Evolutionary conservation across 2,888 invertebrate genomes (phyloP), one percentile per base, ranked within the genome.

Genomic region (Griposia aprilina): DNA sequence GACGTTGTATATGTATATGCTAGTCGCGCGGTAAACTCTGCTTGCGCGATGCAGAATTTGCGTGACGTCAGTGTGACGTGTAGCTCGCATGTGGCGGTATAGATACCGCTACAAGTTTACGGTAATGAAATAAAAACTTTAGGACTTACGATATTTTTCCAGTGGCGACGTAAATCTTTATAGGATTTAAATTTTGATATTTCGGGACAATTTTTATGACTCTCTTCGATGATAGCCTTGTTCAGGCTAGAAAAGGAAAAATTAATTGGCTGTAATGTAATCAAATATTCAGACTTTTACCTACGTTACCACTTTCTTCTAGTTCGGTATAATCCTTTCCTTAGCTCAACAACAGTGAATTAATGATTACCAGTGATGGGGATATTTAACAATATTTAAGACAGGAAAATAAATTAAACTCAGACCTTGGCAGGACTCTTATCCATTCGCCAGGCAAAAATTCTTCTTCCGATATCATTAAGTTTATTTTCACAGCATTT

Each of bases 71-170:
- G n/a, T n/a, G n/a, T n/a, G n/a, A n/a, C n/a, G n/a, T n/a, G n/a
- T n/a, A n/a, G n/a, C n/a, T n/a, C n/a, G n/a, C n/a, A n/a, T n/a
- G n/a, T n/a, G n/a, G n/a, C n/a, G n/a, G n/a, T n/a, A n/a, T n/a
- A n/a, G n/a, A n/a, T n/a, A n/a, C n/a, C n/a, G n/a, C n/a, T n/a
- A n/a, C n/a, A n/a, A n/a, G n/a, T n/a, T n/a, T n/a, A n/a, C n/a
- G 17, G 13, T 20, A 17, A 30, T 11, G 8, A 48, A 66, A 52
- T 20, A 23, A 17, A 60, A 50, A 3, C 30, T 69, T 55, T 68
- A 17, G 13, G 48, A 83, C 95, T 94, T 91, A 97, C 97, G 84
- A 97, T 97, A 89, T 97, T 97, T 92, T 97, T 97, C 97, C 97
- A 97, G 84, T 97, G 97, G 55, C 97, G 95, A 80, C 96, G 94